Conservation (phyloP, 1,140 invertebrate species). For the Achroia grisella region DNA sequence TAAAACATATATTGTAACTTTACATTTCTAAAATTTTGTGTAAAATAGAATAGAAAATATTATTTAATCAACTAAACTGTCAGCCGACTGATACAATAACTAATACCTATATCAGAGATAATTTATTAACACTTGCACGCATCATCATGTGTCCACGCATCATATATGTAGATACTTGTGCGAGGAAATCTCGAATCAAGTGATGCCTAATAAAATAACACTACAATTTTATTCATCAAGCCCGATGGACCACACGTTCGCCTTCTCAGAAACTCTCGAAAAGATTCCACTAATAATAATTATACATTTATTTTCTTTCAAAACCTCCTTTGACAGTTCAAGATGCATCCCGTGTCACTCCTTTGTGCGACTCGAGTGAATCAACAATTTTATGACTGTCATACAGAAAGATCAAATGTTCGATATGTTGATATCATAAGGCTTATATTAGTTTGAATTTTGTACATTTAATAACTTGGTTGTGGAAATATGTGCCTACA, state of each 20-base stretch:
- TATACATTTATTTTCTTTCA: slow-evolving; percentile 49
- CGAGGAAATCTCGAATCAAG: no score
- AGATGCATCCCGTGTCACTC: slow-evolving; percentile 46
- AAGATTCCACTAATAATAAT: slow-evolving; percentile 36
- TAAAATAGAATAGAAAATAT: no score
- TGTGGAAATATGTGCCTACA: slow-evolving; percentile 41
- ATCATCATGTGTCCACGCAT: no score
- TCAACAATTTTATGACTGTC: slow-evolving; percentile 7
- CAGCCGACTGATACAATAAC: no score
- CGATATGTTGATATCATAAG: slow-evolving; percentile 9
- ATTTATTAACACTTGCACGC: no score
- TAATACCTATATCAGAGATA: no score
- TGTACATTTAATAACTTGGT: slow-evolving; percentile 10
- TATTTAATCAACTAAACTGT: no score
- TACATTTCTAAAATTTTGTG: no score
- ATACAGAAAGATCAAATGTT: slow-evolving; percentile 1
- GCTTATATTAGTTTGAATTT: slow-evolving; percentile 6
- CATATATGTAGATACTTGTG: no score
- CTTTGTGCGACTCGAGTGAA: slow-evolving; percentile 17
- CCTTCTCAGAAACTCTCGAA: slow-evolving; percentile 29
- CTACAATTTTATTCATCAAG: neutral
- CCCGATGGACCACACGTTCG: slow-evolving; percentile 14
- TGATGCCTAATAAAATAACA: no score
- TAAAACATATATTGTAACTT: no score
- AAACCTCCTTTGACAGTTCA: slow-evolving; percentile 34